Base-by-base conservation (phyloP, 2,797 vertebrate species). In the Hippopotamyrus pictus region DNA sequence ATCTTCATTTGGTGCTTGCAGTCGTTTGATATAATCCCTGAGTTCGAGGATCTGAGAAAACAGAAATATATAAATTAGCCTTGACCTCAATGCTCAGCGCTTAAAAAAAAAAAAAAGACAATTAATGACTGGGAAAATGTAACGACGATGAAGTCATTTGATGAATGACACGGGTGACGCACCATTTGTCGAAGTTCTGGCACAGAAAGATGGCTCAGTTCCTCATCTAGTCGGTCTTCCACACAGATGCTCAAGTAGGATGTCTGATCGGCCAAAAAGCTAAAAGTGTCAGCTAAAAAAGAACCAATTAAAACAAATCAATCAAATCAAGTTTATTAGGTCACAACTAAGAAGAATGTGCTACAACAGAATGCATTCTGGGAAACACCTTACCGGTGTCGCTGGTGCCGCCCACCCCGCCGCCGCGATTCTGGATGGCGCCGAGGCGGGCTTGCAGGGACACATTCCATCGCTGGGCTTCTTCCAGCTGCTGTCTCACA, bases 201-300 rank as follows among this genome's bases (percentile, higher is more conserved):
- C 88, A 96, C 91, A 91, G 97, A 96, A 57, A 98, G 96, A 73
- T 95, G 96, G 51, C 96, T 95, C 90, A 96, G 91, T 90, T 97
- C 96, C 69, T 96, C 94, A 86, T 94, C 95, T 88, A 95, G 94
- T 12, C 91, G 94, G 22, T 97, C 97, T 89, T 95, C 96, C 88
- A 99, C 94, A 93, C 97, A 98, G 93, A 99, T 98, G 91, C 98
- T 99, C 96, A 99, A 97, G 57, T 99, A 99, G 73, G 99, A 98
- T 0, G 99, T 99, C 94, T 99, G 98, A 92, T 99, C 98, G 2
- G 97, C 97, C 89, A 96, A 95, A 94, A 97, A 97, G 92, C 97
- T 98, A 8, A 97, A 90, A 0, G 96, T 96, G 91, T 99, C 97
- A 85, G 96, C 98, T 98, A 92, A 85, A 51, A 50, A 85, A 51